Conservation (phyloP, 2,113 vertebrate species). For the Piprites chloris region DNA sequence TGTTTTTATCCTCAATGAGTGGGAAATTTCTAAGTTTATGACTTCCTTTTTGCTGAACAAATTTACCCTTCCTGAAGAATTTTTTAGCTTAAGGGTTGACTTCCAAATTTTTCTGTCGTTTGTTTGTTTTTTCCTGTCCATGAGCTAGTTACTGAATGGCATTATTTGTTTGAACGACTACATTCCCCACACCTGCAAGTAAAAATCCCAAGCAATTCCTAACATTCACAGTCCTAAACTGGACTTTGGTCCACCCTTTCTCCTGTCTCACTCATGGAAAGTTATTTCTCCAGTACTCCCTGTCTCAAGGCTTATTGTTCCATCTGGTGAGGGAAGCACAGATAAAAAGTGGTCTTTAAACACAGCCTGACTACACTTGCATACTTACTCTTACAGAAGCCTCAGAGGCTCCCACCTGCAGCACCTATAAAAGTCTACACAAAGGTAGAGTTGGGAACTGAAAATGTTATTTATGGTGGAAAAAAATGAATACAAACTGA, state of each 20-base stretch:
- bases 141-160: background rate
- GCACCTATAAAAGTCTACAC: background rate
- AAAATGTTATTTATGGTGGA: background rate
- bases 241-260: background rate
- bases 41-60: slow-evolving; percentile 2
- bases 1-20: background rate
- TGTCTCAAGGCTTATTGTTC: background rate
- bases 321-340: background rate
- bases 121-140: background rate
- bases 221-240: background rate
- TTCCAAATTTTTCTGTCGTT: background rate
- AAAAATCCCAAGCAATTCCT: background rate
- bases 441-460: background rate
- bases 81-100: background rate
- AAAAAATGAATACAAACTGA: background rate
- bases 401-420: background rate
- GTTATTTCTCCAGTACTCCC: background rate
- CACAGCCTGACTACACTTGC: background rate
- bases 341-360: background rate
- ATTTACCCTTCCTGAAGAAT: background rate
- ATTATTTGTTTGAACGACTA: background rate
- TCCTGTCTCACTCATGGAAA: background rate
- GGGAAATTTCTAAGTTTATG: background rate
- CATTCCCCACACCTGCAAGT: background rate
- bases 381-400: background rate